A percentile compares a stretch with the other conserved stretches of the same genome.
Evolutionary conservation across 1,140 invertebrate genomes (phyloP).

Genomic region (Anthonomus grandis): DNA sequence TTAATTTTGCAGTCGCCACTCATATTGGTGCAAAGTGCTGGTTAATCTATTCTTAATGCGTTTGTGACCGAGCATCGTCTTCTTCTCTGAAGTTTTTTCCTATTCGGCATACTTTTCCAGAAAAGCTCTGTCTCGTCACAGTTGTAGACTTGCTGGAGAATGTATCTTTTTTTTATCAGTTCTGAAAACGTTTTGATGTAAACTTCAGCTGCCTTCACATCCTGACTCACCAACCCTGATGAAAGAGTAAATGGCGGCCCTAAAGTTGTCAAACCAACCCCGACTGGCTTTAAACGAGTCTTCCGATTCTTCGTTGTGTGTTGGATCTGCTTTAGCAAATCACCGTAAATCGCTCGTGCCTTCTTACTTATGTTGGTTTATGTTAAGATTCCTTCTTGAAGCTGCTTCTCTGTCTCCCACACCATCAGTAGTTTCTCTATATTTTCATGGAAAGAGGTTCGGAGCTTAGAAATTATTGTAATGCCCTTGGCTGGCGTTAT

Average conservation of each 20-base stretch:
- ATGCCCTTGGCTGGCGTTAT: slow-evolving; percentile 25
- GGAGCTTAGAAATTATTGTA: no score
- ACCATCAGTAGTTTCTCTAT: slow-evolving; percentile 31
- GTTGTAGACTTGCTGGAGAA: slow-evolving; percentile 48
- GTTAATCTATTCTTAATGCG: slow-evolving; percentile 35
- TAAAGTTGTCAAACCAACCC: slow-evolving; percentile 45
- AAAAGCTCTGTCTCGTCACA: slow-evolving; percentile 48
- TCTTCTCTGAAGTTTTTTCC: slow-evolving; percentile 37
- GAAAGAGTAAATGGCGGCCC: slow-evolving; percentile 29
- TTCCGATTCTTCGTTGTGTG: no score
- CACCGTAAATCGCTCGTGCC: slow-evolving; percentile 28
- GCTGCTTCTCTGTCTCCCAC: slow-evolving; percentile 29
- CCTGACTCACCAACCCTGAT: slow-evolving; percentile 31
- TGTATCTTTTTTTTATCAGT: slow-evolving; percentile 45
- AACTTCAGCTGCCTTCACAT: slow-evolving; percentile 23
- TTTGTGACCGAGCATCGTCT: slow-evolving; percentile 25
- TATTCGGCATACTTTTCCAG: slow-evolving; percentile 46
- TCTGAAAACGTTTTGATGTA: slow-evolving; percentile 41
- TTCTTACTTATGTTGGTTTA: slow-evolving; percentile 30
- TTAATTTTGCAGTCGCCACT: slow-evolving; percentile 49
- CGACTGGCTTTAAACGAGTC: slow-evolving; percentile 40
- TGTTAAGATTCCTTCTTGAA: slow-evolving; percentile 27
- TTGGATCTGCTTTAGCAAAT: slow-evolving; percentile 29
- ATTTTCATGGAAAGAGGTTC: no score
- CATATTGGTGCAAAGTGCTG: slow-evolving; percentile 45